Evolutionary conservation across 2,113 vertebrate genomes (phyloP).

Genomic region (Lagopus leucura): DNA sequence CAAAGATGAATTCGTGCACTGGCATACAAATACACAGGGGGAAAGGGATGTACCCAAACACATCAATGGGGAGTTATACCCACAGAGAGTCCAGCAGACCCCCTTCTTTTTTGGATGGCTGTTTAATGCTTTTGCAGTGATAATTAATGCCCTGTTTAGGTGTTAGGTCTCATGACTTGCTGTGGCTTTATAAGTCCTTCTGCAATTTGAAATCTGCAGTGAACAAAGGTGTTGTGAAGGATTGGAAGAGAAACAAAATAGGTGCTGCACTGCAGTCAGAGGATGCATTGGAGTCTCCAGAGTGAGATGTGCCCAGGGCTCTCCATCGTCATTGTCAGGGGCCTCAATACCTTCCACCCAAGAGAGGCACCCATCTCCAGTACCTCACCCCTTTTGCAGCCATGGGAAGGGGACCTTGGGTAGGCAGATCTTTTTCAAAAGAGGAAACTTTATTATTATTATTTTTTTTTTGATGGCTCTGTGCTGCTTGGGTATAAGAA

Average conservation of each 20-base stretch:
- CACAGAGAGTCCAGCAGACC: not conserved
- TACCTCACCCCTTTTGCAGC: not conserved
- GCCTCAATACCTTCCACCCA: not conserved
- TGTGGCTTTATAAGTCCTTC: slow-evolving; percentile 48
- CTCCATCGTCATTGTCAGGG: not conserved
- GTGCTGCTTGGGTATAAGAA: not conserved
- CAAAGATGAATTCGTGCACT: slow-evolving; percentile 47
- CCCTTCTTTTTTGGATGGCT: slow-evolving; percentile 11
- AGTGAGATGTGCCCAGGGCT: not conserved
- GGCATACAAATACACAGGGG: slow-evolving; percentile 42
- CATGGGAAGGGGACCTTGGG: not conserved
- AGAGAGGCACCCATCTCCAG: not conserved
- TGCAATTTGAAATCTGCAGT: slow-evolving; percentile 20
- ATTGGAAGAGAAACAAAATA: slow-evolving; percentile 40
- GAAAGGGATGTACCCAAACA: slow-evolving; percentile 41
- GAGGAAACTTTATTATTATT: not conserved
- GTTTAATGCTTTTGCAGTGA: slow-evolving; percentile 15
- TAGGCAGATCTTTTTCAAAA: not conserved
- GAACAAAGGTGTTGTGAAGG: slow-evolving; percentile 8
- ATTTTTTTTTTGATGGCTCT: not conserved
- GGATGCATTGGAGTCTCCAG: not conserved
- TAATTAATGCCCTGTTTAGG: slow-evolving; percentile 47
- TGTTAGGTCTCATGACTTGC: slow-evolving; percentile 18
- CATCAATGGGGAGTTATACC: slow-evolving; percentile 48
- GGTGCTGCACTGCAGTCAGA: not conserved